A percentile compares a stretch with the other conserved stretches of the same genome.
phyloP scores from a whole-genome alignment of 2,888 invertebrate species.

The Pandemis heparana region DNA sequence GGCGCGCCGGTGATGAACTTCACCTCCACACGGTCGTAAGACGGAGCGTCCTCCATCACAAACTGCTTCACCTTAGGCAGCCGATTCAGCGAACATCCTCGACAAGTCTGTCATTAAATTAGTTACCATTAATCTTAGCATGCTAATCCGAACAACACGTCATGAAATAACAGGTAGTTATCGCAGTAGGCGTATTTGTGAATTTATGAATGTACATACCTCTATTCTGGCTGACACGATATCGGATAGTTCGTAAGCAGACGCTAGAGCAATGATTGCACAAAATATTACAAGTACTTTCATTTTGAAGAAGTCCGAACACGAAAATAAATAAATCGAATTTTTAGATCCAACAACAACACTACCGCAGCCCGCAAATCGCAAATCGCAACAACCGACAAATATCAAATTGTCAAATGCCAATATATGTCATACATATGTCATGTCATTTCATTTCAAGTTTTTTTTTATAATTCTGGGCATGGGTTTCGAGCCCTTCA shows the following conservation, averaged over 20 bases:
- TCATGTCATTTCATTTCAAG: too few relatives aligned
- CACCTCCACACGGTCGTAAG: conserved; percentile 86
- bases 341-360: not conserved
- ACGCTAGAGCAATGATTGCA: conserved; percentile 52
- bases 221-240: conserved; percentile 78
- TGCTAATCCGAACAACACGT: conserved; percentile 3
- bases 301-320: conserved; percentile 48
- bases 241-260: conserved; percentile 65
- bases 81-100: conserved; percentile 88
- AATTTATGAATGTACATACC: conserved; percentile 56
- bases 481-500: too few relatives aligned
- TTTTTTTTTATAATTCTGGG: too few relatives aligned
- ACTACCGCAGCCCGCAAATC: too few relatives aligned
- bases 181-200: conserved; percentile 6
- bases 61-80: conserved; percentile 88
- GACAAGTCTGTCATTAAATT: conserved; percentile 86
- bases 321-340: not conserved
- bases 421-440: too few relatives aligned
- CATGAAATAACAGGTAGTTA: conserved; percentile 24
- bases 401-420: too few relatives aligned
- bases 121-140: not conserved
- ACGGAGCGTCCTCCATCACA: conserved; percentile 88
- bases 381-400: too few relatives aligned
- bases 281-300: conserved; percentile 53
- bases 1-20: conserved; percentile 88